These are phyloP conservation scores for Bombus superbus DNA, from an alignment of 1,140 invertebrate species.

Conservation along the genomic window DNA sequence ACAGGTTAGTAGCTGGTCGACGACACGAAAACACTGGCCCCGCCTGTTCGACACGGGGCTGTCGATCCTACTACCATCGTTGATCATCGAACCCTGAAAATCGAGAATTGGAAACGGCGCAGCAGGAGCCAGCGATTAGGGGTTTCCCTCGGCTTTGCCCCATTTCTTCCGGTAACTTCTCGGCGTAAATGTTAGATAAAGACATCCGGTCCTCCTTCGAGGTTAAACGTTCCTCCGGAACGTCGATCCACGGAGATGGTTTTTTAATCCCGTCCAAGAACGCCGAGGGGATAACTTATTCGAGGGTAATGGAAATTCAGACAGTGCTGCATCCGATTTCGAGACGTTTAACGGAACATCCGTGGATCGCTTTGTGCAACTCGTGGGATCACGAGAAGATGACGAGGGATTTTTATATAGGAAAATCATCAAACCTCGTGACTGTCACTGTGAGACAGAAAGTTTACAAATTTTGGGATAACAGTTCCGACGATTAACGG, in stretches of 20 bases:
- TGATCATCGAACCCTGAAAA: constrained; percentile 36
- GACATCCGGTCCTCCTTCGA: not conserved
- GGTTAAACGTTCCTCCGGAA: constrained; percentile 19
- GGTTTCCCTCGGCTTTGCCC: constrained; percentile 4
- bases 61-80: constrained; percentile 27
- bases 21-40: not conserved
- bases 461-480: not conserved
- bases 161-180: constrained; percentile 38
- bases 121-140: constrained; percentile 30
- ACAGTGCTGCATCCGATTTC: constrained; percentile 2
- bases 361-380: not conserved
- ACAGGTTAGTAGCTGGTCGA: not conserved
- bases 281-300: constrained; percentile 26
- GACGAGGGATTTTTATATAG: not conserved
- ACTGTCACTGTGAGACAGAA: not conserved
- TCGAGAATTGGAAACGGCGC: constrained; percentile 37
- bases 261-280: constrained; percentile 38
- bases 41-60: not conserved
- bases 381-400: not conserved
- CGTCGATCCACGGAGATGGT: constrained; percentile 33
- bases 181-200: constrained; percentile 37
- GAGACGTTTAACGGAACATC: not conserved
- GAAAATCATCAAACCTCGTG: not conserved
- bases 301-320: constrained; percentile 40
- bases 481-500: too few relatives aligned